Base-by-base conservation (phyloP, 2,797 vertebrate species). In the Propithecus perrieri region DNA sequence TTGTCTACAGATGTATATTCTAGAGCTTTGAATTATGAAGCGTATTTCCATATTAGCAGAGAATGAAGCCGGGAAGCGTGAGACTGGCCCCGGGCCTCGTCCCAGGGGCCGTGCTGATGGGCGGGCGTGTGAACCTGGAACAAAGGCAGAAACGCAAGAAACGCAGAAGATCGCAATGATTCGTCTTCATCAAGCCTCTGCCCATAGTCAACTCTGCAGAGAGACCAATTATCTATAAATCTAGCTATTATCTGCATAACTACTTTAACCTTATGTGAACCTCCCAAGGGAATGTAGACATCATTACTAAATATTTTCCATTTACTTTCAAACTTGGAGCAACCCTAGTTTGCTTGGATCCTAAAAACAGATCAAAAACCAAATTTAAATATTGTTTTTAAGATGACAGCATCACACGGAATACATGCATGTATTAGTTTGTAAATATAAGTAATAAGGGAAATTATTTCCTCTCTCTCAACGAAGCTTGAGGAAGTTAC, bases 101-200 rank as follows among this genome's bases (percentile, higher is more conserved):
- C 65, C 13, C 18, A 3, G 33, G 35, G 72, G 1, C 24, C 28
- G 3, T 7, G 22, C 14, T 38, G 28, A 30, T 0, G 8, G 2
- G 57, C 30, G n/a, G 41, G 28, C 10, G 0, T 4, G 11, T 9
- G 28, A 71, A 53, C 0, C 0, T 2, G 43, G 57, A 35, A 15
- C 26, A 61, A 30, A 50, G 26, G 22, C 26, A 67, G 86, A 22
- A 48, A 43, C 5, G 12, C 28, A 4, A 30, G n/a, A 53, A 41
- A 20, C 6, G 0, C 4, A 2, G 38, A 3, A 3, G 0, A 28
- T 11, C 59, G 30, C 17, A 59, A 53, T 4, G 2, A 30, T 9
- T 2, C 2, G 3, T 57, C 43, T 7, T 55, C 67, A 41, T 33
- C 69, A 15, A 0, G 11, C 33, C 12, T 5, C 3, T 30, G 76